Percentiles rank a stretch among this genome's conserved stretches.
Conservation (phyloP, 1,140 invertebrate genomes). For the Ptiloglossa arizonensis region DNA sequence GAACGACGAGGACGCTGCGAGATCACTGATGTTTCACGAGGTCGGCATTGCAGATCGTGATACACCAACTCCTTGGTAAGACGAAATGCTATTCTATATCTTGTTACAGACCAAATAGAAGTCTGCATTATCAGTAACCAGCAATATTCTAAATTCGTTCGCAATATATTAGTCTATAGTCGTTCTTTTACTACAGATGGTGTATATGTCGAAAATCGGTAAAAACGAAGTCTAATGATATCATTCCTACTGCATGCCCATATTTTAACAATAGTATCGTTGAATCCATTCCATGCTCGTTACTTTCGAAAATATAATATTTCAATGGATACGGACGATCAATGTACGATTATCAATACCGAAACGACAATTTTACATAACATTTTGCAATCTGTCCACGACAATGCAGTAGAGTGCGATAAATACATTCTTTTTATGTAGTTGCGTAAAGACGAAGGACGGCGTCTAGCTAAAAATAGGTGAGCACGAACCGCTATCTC, state of each 20-base stretch:
- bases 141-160: not conserved
- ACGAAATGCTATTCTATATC: no score
- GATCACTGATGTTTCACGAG: no score
- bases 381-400: not conserved
- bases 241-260: not conserved
- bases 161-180: not conserved
- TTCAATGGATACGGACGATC: not conserved
- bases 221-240: not conserved
- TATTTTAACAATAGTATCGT: not conserved
- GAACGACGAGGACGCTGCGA: no score
- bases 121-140: not conserved
- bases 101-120: not conserved
- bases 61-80: no score
- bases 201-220: not conserved
- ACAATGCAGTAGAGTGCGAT: conserved; percentile 29
- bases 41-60: no score
- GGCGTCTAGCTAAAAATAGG: conserved; percentile 76
- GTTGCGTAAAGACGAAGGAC: conserved; percentile 76
- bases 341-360: not conserved
- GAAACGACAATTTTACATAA: not conserved
- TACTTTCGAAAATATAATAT: not conserved
- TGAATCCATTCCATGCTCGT: not conserved
- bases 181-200: not conserved
- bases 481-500: conserved; percentile 63
- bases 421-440: conserved; percentile 54